phyloP scores from a whole-genome alignment of 2,888 invertebrate species.

The Tortrix viridana region DNA sequence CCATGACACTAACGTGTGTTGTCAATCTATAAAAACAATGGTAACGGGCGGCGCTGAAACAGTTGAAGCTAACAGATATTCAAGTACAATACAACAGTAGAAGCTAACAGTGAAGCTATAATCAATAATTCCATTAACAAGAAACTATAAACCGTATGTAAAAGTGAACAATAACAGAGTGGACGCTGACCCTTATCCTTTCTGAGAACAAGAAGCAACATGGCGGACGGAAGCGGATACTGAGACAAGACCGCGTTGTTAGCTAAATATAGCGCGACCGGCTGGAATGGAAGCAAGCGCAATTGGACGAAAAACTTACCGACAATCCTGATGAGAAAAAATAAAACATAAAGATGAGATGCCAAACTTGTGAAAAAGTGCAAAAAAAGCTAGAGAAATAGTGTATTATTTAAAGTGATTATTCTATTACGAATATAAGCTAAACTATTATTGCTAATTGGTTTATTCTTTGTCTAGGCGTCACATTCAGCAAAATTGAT shows the following conservation, averaged over 20 bases:
- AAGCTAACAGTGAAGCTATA: neutral
- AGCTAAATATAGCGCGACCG: conserved; percentile 72
- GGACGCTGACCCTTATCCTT: conserved; percentile 39
- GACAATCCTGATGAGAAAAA: neutral
- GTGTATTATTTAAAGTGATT: too few relatives aligned
- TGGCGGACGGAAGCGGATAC: conserved; percentile 70
- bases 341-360: too few relatives aligned
- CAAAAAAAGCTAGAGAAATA: too few relatives aligned
- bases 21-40: too few relatives aligned
- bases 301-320: conserved; percentile 21
- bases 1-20: too few relatives aligned
- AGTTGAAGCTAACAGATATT: neutral
- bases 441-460: too few relatives aligned
- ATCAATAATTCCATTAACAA: conserved; percentile 12
- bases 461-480: too few relatives aligned
- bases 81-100: neutral
- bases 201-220: conserved; percentile 41
- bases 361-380: too few relatives aligned
- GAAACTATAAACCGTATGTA: conserved; percentile 1
- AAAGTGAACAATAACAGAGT: conserved; percentile 14
- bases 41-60: too few relatives aligned
- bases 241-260: conserved; percentile 76
- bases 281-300: conserved; percentile 34
- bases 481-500: too few relatives aligned
- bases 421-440: too few relatives aligned